Evolutionary conservation across 2,113 vertebrate species (phyloP), one percentile per base, ranked within the genome.

Genomic region (Fregetta grallaria): DNA sequence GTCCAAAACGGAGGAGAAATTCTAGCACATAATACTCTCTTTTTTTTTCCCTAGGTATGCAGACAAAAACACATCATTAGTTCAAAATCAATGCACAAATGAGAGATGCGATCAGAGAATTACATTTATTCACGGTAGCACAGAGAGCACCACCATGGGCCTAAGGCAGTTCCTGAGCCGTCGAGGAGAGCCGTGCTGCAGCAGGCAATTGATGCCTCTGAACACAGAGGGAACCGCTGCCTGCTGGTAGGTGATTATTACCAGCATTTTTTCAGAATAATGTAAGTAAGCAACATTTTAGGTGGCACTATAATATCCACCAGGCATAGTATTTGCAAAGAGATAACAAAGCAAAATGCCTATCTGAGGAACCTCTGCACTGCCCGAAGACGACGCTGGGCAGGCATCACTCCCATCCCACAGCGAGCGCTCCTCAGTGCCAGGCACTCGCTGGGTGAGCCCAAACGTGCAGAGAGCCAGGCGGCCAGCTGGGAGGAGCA

Each of bases 81-180:
- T 40, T 94, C 71, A 88, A 95, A 96, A 96, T 73, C 90, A 92
- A 86, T 77, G 90, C 85, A 83, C 85, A 92, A 94, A 90, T 90
- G 86, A 93, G 63, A 90, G 94, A 85, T 78, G 84, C 32, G 91
- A 96, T 87, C 84, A 76, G 96, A 96, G 78, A 78, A 88, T 34
- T 74, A 47, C 75, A 90, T 82, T 66, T 90, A 63, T 80, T 92
- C 92, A 47, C 8, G 6, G 74, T 3, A 88, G 71, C 85, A 58
- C 45, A 80, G 85, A 90, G n/a, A 88, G 55, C n/a, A 30, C 53
- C 1, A 3, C 42, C 50, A 13, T 2, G 38, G 71, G 67, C 90
- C 82, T 83, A 66, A 92, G 85, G 93, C 93, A 86, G 77, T 3
- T 94, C 44, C 76, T 61, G 80, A 71, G 80, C 65, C 13, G 0